Evolutionary conservation across 2,888 invertebrate species (phyloP).

Genomic region (Eudasyphora cyanicolor): DNA sequence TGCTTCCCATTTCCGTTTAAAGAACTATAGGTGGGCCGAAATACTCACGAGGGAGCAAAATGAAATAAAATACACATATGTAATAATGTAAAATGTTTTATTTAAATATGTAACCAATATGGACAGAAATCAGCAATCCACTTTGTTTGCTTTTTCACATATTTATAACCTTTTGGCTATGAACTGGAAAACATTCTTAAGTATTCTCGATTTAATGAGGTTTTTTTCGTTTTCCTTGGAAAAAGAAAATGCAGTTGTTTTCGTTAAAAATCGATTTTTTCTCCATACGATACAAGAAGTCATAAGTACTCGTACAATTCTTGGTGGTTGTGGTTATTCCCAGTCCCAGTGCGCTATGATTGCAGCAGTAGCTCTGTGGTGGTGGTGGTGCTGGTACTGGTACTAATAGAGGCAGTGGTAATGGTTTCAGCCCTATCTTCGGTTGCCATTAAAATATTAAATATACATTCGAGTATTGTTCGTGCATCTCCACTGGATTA

Average conservation of each 20-base stretch:
- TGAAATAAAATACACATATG: not conserved
- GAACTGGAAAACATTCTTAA: not conserved
- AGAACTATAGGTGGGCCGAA: too few relatives aligned
- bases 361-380: not conserved
- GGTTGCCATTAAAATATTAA: constrained; percentile 8
- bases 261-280: not conserved
- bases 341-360: not conserved
- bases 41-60: not conserved
- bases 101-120: not conserved
- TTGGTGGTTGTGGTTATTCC: not conserved
- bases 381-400: not conserved
- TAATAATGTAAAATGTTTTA: not conserved
- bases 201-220: not conserved
- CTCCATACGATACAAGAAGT: not conserved
- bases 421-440: not conserved
- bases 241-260: not conserved
- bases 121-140: not conserved
- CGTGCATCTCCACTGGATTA: too few relatives aligned
- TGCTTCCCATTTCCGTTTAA: too few relatives aligned
- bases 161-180: not conserved
- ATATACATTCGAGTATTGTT: not conserved
- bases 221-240: not conserved
- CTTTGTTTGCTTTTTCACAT: not conserved
- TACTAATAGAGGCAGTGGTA: not conserved
- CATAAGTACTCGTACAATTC: too few relatives aligned